Conservation (phyloP, 2,113 vertebrate genomes). For the Ahaetulla prasina region DNA sequence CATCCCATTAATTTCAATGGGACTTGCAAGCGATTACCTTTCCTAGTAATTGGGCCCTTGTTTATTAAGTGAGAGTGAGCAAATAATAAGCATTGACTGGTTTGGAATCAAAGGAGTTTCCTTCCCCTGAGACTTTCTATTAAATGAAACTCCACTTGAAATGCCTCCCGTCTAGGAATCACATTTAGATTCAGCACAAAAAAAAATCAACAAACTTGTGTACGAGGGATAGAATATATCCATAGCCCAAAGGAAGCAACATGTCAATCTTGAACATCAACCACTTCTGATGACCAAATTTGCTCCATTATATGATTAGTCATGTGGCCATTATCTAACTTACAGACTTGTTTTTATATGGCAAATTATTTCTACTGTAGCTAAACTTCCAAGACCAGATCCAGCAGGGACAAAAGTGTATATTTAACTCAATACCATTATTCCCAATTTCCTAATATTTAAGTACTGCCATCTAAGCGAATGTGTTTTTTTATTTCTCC, state of each 20-base stretch:
- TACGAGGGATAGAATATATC: background rate
- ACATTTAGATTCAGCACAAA: background rate
- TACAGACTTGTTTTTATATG: background rate
- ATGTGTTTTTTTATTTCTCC: constrained; percentile 10
- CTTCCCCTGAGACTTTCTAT: background rate
- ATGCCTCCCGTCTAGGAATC: background rate
- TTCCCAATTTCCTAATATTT: constrained; percentile 4
- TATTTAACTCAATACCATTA: constrained; percentile 12
- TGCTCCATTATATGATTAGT: background rate
- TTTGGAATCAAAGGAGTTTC: background rate
- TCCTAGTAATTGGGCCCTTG: background rate
- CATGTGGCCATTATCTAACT: background rate
- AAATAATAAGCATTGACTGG: background rate
- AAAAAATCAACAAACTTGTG: background rate
- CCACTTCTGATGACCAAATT: background rate
- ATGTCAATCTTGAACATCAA: background rate
- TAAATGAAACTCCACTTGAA: background rate
- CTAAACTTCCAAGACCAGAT: background rate
- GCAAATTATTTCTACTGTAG: background rate
- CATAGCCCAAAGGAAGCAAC: background rate
- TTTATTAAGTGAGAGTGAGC: background rate
- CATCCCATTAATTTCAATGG: background rate
- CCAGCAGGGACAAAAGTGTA: background rate
- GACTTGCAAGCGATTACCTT: background rate
- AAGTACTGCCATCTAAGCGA: constrained; percentile 16